Evolutionary conservation across 1,140 invertebrate species (phyloP).

Genomic region (Trichoplusia ni): DNA sequence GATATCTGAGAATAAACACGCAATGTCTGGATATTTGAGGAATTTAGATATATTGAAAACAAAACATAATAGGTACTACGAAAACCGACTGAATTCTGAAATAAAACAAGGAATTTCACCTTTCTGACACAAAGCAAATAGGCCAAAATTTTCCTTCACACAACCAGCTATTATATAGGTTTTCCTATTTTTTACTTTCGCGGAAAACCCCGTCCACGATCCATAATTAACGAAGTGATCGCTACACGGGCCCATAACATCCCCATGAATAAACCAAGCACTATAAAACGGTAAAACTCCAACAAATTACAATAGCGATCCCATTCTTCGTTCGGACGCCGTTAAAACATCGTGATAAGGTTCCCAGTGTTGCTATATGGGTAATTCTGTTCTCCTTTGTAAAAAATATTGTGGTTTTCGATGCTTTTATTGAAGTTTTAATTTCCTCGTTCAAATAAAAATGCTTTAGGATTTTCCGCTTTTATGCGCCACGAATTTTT

Average conservation of each 20-base stretch:
- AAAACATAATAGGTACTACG: too few relatives aligned
- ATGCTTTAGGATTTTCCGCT: too few relatives aligned
- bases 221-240: conserved; percentile 11
- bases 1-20: too few relatives aligned
- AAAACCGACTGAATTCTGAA: too few relatives aligned
- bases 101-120: too few relatives aligned
- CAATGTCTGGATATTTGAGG: too few relatives aligned
- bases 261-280: conserved; percentile 17
- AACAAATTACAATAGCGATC: conserved; percentile 31
- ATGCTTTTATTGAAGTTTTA: too few relatives aligned
- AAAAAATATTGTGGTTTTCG: not conserved
- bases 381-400: not conserved
- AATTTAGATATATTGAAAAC: too few relatives aligned
- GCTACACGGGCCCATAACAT: conserved; percentile 8
- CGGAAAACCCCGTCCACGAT: not conserved
- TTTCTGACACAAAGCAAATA: not conserved
- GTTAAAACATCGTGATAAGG: conserved; percentile 27
- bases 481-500: too few relatives aligned
- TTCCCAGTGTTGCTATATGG: not conserved
- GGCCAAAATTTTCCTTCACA: not conserved
- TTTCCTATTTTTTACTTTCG: not conserved
- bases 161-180: not conserved
- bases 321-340: conserved; percentile 29
- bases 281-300: conserved; percentile 28
- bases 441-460: too few relatives aligned